These are phyloP conservation scores for Drosophila cracens DNA, from an alignment of 2,888 invertebrate genomes.

Conservation along the genomic window DNA sequence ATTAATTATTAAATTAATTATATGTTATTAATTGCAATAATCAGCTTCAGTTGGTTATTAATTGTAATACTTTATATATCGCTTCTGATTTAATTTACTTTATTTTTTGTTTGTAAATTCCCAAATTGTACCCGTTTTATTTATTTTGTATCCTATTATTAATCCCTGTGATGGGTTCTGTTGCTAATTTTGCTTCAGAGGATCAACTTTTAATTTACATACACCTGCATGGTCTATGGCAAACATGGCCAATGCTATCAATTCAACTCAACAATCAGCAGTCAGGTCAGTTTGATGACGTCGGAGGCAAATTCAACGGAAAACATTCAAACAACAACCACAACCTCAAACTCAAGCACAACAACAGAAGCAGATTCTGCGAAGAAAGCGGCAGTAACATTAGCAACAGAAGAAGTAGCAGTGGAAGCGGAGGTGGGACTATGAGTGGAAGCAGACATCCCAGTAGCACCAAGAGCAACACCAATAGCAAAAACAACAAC, in stretches of 20 bases:
- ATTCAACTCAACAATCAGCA: not conserved
- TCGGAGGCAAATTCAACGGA: conserved; percentile 78
- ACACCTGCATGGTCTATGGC: not conserved
- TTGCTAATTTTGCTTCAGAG: not conserved
- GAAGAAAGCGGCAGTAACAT: conserved; percentile 7
- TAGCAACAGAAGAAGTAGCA: conserved; percentile 11
- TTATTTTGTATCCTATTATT: conserved; percentile 21
- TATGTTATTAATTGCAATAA: not conserved
- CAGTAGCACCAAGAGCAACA: conserved; percentile 21
- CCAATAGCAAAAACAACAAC: conserved; percentile 10
- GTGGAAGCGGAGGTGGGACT: conserved; percentile 29
- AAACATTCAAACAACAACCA: conserved; percentile 53
- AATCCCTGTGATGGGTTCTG: conserved; percentile 32
- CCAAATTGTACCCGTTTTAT: conserved; percentile 50
- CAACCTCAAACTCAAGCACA: conserved; percentile 27
- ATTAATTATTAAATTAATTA: too few species aligned
- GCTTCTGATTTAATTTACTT: conserved; percentile 44
- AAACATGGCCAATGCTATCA: not conserved
- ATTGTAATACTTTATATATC: conserved; percentile 29
- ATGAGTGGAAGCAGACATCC: conserved; percentile 23
- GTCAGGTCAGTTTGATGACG: conserved; percentile 85
- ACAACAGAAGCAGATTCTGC: conserved; percentile 38
- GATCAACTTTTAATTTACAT: not conserved
- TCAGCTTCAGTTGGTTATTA: not conserved
- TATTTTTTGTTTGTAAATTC: conserved; percentile 49